phyloP scores from a whole-genome alignment of 1,140 invertebrate genomes.

The Ericerus pela region DNA sequence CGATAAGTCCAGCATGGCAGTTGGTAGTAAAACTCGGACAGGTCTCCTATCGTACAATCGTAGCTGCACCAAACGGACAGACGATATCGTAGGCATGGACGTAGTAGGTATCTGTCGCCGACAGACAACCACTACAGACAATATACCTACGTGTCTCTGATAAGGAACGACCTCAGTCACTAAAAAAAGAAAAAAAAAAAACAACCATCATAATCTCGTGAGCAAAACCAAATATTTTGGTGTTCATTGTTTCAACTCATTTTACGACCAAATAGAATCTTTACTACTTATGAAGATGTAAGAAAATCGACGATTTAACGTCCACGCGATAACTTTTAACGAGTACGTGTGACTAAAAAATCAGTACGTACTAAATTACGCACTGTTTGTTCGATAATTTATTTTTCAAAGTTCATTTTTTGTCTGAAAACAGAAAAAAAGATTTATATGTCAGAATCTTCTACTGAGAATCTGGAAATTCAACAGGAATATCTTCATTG shows the following conservation, averaged over 20 bases:
- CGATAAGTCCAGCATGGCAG: no score
- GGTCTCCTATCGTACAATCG: no score
- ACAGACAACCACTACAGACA: slow-evolving; percentile 3
- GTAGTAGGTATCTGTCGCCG: slow-evolving; percentile 1
- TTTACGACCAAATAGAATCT: not conserved
- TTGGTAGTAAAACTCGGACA: no score
- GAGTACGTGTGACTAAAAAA: not conserved
- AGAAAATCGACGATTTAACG: not conserved
- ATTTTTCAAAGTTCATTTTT: no score
- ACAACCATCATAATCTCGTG: not conserved
- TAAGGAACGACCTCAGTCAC: not conserved
- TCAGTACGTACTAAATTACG: no score
- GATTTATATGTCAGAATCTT: no score
- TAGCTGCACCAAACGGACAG: no score
- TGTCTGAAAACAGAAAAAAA: no score
- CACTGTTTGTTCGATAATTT: no score
- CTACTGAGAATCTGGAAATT: no score
- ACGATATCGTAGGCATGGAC: slow-evolving; percentile 7
- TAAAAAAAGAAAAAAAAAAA: no score
- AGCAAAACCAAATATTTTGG: not conserved
- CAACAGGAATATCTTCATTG: no score
- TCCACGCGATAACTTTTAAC: not conserved
- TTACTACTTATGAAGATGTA: not conserved
- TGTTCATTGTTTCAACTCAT: slow-evolving; percentile 3
- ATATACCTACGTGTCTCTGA: not conserved